Percentiles rank a stretch among this genome's conserved stretches.
Conservation (phyloP, 1,140 invertebrate species). For the Aphidius gifuensis region DNA sequence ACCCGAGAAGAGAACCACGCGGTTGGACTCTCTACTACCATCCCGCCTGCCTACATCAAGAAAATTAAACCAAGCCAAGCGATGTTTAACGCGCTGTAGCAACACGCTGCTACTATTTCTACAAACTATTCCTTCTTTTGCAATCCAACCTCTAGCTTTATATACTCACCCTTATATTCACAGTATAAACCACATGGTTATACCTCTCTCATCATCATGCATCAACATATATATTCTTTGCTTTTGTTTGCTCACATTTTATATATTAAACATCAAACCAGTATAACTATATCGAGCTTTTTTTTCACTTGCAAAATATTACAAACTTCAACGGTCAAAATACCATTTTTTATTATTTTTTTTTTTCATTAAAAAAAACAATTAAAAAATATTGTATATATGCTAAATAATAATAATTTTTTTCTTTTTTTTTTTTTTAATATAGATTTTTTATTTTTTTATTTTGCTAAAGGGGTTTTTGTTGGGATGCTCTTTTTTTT, state of each 20-base stretch:
- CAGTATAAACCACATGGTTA: constrained; percentile 16
- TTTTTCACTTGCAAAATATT: constrained; percentile 33
- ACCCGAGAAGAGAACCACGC: constrained; percentile 35
- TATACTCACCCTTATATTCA: constrained; percentile 15
- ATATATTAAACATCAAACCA: constrained; percentile 46
- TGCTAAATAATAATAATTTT: not conserved
- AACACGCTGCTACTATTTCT: constrained; percentile 42
- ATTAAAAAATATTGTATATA: not conserved
- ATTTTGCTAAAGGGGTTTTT: not conserved
- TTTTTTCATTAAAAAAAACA: not conserved
- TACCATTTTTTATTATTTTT: not conserved
- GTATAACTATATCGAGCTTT: constrained; percentile 25
- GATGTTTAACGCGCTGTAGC: constrained; percentile 54
- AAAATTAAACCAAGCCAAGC: constrained; percentile 57
- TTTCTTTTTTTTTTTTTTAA: too few species aligned
- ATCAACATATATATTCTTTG: constrained; percentile 45
- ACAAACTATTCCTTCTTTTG: constrained; percentile 33
- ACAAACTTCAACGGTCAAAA: constrained; percentile 9
- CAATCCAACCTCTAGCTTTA: constrained; percentile 10
- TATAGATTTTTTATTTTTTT: not conserved
- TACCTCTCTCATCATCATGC: constrained; percentile 21
- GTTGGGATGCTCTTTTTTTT: constrained; percentile 1
- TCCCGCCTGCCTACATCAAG: constrained; percentile 54
- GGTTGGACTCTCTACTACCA: constrained; percentile 39
- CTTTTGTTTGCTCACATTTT: constrained; percentile 56